phyloP scores from a whole-genome alignment of 2,888 invertebrate genomes.

The Pinctada fucata region DNA sequence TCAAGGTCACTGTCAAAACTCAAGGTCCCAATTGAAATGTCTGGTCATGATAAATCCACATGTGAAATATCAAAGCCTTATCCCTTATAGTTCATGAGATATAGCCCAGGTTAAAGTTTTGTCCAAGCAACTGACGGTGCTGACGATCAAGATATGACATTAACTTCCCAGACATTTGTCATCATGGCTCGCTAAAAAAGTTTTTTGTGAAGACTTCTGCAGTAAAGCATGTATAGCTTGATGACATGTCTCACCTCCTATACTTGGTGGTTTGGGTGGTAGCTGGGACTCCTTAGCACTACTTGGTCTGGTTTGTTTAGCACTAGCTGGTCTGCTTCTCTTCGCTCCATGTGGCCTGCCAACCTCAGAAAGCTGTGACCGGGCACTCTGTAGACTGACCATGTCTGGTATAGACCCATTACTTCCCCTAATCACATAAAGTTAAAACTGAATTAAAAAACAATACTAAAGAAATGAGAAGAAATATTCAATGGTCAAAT shows the following conservation, averaged over 20 bases:
- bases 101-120: too few species aligned
- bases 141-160: too few species aligned
- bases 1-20: too few species aligned
- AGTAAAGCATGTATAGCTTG: not conserved
- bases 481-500: too few species aligned
- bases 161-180: too few species aligned
- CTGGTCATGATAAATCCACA: too few species aligned
- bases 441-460: not conserved
- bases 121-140: too few species aligned
- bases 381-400: conserved; percentile 50
- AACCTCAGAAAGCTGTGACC: conserved; percentile 11
- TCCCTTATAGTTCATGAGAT: too few species aligned
- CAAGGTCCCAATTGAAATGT: too few species aligned
- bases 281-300: conserved; percentile 62
- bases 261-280: conserved; percentile 34
- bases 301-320: conserved; percentile 60
- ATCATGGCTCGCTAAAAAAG: too few species aligned
- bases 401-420: conserved; percentile 64
- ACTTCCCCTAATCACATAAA: conserved; percentile 61
- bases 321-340: conserved; percentile 53
- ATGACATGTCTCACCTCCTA: conserved; percentile 22
- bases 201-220: too few species aligned
- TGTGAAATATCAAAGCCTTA: too few species aligned
- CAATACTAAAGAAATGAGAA: not conserved
- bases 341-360: conserved; percentile 56